Evolutionary conservation across 2,797 vertebrate genomes (phyloP).

Genomic region (Spinus olivaceus): DNA sequence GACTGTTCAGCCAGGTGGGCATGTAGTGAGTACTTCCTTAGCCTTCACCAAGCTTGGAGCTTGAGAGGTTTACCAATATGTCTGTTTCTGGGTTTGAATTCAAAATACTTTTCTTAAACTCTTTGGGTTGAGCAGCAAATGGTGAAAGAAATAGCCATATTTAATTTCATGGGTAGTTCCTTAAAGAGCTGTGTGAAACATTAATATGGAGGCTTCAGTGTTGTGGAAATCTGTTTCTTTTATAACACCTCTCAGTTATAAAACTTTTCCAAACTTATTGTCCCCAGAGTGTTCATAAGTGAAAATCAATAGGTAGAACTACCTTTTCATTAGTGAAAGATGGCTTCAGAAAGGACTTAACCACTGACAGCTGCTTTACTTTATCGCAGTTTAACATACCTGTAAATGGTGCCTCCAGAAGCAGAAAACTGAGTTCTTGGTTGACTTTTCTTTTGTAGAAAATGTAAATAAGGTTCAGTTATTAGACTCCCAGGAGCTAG

Average conservation of each 20-base stretch:
- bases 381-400: background rate
- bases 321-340: background rate
- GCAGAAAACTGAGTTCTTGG: background rate
- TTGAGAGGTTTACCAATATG: background rate
- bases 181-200: background rate
- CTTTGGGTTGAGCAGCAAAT: background rate
- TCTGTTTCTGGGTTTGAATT: background rate
- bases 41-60: background rate
- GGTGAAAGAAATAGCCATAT: background rate
- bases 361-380: background rate
- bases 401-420: background rate
- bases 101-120: background rate
- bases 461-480: background rate
- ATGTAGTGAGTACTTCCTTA: background rate
- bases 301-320: background rate
- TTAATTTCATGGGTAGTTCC: background rate
- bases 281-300: background rate
- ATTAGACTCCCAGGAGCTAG: background rate
- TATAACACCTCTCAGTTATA: background rate
- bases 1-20: background rate
- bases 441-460: background rate
- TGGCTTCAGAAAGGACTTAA: background rate
- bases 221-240: background rate
- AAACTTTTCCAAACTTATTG: background rate
- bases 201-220: background rate